Base-by-base conservation (phyloP, 1,140 invertebrate genomes). In the Diorhabda elongata region DNA sequence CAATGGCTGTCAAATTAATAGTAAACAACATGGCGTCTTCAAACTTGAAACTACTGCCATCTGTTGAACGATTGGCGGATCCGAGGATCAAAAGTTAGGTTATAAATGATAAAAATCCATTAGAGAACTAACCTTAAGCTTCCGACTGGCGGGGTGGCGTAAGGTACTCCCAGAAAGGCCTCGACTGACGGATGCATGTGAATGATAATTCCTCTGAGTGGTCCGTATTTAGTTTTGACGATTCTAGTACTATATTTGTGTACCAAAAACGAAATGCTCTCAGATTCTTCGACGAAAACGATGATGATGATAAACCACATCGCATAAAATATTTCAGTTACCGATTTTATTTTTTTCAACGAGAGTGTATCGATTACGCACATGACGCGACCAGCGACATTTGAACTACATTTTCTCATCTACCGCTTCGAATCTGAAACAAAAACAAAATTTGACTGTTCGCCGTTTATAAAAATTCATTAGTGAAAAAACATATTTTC, bases 91-190 rank as follows among this genome's bases (percentile, higher is more conserved):
- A 26, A 26, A 26, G 26, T 26, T 26, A 26, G 26, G 26, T 26
- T 26, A 26, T 26, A 26, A 26, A 26, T 26, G 1, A 26, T 26
- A 26, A 26, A 26, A 26, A 26, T 26, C 1, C 26, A 26, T 26
- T 26, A 2, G 26, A 26, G 26, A 26, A 26, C 58, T 11, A 6
- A 80, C 67, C 92, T 83, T 41, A 94, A 81, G 52, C 87, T 86
- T 9, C 91, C 91, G 3, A 91, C 82, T 0, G 92, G 92, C 44
- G 92, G 89, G 8, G 91, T 90, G 3, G 92, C 97, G 84, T 98
- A 99, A 2, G 95, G 95, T 68, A 98, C 92, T 52, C 96, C 97
- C 70, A 97, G 87, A 80, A 96, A 98, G n/a, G 93, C 92, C 82
- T 97, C 95, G 52, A 97, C 93, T 43, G 92, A 88, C 43, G 88